Percentiles rank a stretch among this genome's conserved stretches.
Evolutionary conservation across 2,888 invertebrate species (phyloP).

Genomic region (Stenolophus ochropezus): DNA sequence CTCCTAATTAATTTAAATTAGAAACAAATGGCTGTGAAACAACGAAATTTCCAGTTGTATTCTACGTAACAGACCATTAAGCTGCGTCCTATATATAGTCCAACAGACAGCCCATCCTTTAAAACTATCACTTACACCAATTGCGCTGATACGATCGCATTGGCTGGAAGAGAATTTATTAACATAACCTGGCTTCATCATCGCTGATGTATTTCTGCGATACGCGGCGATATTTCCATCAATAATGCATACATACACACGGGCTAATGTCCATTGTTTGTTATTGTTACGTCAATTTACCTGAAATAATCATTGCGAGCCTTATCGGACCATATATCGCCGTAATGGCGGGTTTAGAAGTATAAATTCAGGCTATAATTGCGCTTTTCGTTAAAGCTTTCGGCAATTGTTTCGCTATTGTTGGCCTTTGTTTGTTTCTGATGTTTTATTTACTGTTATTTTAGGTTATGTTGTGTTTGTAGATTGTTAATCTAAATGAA

Average conservation of each 20-base stretch:
- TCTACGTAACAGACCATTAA: conserved; percentile 3
- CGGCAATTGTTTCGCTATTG: not conserved
- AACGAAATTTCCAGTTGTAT: not conserved
- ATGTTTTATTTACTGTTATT: conserved; percentile 7
- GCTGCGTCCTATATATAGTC: not conserved
- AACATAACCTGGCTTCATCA: conserved; percentile 11
- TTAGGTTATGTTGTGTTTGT: conserved; percentile 10
- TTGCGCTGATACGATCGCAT: not conserved
- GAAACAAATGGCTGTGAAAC: not conserved
- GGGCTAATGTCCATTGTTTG: conserved; percentile 52
- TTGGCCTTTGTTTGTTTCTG: conserved; percentile 9
- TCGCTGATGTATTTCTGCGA: conserved; percentile 5
- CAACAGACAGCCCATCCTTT: not conserved
- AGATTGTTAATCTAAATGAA: too few relatives aligned
- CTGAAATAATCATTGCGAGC: conserved; percentile 23
- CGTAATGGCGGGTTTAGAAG: conserved; percentile 12
- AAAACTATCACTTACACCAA: conserved; percentile 24
- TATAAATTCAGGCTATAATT: conserved; percentile 8
- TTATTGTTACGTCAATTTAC: conserved; percentile 53
- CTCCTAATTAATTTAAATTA: not conserved
- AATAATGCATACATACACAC: conserved; percentile 36
- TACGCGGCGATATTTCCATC: conserved; percentile 21
- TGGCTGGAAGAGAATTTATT: conserved; percentile 25
- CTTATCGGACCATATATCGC: conserved; percentile 2
- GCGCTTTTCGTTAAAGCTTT: conserved; percentile 35